Percentiles rank a stretch among this genome's conserved stretches.
Conservation (phyloP, 2,113 vertebrate species). For the Crotalus helleri region DNA sequence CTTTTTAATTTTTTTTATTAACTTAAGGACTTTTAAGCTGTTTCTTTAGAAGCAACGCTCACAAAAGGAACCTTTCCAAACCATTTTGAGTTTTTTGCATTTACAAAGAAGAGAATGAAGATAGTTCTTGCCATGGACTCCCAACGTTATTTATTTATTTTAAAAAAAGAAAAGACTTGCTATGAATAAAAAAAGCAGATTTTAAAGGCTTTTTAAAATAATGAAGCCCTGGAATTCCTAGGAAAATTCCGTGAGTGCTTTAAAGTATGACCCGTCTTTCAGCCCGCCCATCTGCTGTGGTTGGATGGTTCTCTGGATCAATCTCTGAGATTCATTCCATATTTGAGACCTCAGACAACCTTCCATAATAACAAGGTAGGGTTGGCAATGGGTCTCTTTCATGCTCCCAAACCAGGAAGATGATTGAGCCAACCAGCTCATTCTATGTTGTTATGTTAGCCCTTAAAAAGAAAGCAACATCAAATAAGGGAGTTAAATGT, state of each 20-base stretch:
- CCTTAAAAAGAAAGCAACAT: not conserved
- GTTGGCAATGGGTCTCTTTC: not conserved
- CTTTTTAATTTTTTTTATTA: not conserved
- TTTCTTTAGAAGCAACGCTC: not conserved
- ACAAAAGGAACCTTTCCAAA: not conserved
- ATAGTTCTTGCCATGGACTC: not conserved
- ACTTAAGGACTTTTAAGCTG: not conserved
- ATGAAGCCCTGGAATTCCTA: not conserved
- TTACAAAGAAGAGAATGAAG: not conserved
- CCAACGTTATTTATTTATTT: not conserved
- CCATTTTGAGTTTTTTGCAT: not conserved
- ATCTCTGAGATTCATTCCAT: not conserved
- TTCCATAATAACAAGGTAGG: not conserved
- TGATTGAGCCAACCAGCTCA: not conserved
- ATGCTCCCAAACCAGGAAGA: not conserved
- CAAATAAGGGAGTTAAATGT: not conserved
- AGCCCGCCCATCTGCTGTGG: not conserved
- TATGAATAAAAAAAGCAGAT: not conserved
- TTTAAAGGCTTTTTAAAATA: not conserved
- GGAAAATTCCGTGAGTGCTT: not conserved
- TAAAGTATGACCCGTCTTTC: not conserved
- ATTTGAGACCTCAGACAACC: not conserved
- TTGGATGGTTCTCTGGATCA: not conserved
- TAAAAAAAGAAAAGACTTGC: not conserved
- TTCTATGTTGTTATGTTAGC: not conserved